A percentile compares a stretch with the other conserved stretches of the same genome.
phyloP scores from a whole-genome alignment of 2,113 vertebrate genomes.

The Malurus melanocephalus region DNA sequence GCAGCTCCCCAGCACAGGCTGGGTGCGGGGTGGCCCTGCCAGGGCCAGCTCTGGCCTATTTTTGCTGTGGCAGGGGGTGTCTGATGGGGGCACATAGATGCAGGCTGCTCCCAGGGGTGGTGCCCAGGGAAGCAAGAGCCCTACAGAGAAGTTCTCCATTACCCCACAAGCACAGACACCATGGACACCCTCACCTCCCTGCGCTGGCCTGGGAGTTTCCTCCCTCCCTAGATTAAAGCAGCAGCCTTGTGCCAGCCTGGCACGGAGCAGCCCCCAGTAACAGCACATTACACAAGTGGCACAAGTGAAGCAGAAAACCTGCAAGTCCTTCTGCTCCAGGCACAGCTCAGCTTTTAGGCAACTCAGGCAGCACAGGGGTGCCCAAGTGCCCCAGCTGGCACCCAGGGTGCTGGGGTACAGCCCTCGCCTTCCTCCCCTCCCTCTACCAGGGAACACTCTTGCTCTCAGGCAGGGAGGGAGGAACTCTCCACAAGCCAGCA shows the following conservation, averaged over 20 bases:
- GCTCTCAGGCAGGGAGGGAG: neutral
- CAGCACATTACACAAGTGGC: neutral
- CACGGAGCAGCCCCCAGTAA: rapidly evolving
- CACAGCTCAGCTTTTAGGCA: neutral
- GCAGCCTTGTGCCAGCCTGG: neutral
- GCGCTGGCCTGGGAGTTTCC: neutral
- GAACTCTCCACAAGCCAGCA: neutral
- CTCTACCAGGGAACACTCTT: neutral
- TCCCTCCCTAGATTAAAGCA: neutral
- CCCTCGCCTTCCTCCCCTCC: neutral
- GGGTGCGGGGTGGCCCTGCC: neutral
- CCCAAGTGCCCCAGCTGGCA: neutral
- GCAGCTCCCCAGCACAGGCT: neutral
- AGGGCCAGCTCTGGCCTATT: neutral
- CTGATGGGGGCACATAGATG: rapidly evolving
- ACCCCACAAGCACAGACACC: neutral
- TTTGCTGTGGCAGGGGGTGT: rapidly evolving
- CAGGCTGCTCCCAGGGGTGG: neutral
- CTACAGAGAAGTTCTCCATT: neutral
- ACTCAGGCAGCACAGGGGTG: neutral
- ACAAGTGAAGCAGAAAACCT: neutral
- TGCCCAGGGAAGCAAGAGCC: neutral
- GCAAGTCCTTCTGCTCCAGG: rapidly evolving
- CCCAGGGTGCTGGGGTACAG: neutral
- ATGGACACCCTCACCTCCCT: neutral